A percentile compares a stretch with the other conserved stretches of the same genome.
phyloP scores from a whole-genome alignment of 2,113 vertebrate genomes.

The Paradoxurus hermaphroditus region DNA sequence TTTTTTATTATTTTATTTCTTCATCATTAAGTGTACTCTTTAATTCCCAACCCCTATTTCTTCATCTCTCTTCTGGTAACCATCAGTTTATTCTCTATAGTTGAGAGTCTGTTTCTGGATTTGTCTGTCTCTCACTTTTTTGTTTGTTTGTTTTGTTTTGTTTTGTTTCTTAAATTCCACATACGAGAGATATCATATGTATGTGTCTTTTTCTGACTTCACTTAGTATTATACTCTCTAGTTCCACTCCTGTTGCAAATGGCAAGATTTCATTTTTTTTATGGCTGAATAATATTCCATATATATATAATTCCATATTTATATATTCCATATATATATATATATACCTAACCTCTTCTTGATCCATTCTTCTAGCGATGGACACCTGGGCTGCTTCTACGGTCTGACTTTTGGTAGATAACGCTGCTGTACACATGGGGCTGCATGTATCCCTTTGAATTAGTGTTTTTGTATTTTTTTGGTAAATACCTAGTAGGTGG shows the following conservation, averaged over 20 bases:
- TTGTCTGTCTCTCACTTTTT: not conserved
- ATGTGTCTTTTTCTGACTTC: not conserved
- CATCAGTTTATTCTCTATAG: not conserved
- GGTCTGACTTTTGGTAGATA: no score
- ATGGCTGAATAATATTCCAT: not conserved
- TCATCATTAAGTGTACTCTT: not conserved
- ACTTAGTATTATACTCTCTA: not conserved
- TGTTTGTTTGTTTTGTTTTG: no score
- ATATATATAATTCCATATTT: no score
- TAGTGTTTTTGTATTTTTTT: no score
- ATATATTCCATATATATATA: no score
- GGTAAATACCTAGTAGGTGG: no score
- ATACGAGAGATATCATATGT: not conserved
- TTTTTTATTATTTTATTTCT: not conserved
- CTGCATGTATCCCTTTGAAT: no score
- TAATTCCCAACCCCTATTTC: not conserved
- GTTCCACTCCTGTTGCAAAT: not conserved
- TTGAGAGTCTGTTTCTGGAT: not conserved
- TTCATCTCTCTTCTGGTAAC: not conserved
- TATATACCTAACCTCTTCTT: no score
- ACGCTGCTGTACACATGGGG: no score
- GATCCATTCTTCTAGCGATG: no score
- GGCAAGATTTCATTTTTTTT: not conserved
- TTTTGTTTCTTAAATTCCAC: not conserved
- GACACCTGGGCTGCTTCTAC: no score